phyloP scores from a whole-genome alignment of 92 coral and sea anemone genomes.

The Zoanthus gigantus region DNA sequence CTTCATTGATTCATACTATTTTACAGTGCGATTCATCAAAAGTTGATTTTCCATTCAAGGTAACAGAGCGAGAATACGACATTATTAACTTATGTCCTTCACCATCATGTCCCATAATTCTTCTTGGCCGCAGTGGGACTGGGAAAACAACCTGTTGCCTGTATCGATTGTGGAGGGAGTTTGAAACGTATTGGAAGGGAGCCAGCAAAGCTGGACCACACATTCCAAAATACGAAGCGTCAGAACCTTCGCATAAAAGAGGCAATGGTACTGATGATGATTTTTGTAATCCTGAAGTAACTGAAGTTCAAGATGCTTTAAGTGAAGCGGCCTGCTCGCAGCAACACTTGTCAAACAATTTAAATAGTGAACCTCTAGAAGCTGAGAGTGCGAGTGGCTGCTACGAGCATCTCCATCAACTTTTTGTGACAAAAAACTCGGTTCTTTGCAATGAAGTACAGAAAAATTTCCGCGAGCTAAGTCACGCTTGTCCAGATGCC shows the following conservation, averaged over 20 bases:
- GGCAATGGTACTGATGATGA: neutral
- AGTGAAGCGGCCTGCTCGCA: neutral
- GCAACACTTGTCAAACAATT: neutral
- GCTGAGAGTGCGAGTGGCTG: slow-evolving; percentile 5
- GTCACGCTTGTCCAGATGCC: slow-evolving; percentile 83
- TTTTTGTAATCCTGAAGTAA: neutral
- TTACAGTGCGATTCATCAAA: slow-evolving; percentile 66
- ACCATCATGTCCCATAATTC: slow-evolving; percentile 77
- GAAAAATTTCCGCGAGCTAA: slow-evolving; percentile 89
- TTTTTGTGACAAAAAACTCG: slow-evolving; percentile 93
- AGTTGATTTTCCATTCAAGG: slow-evolving; percentile 92
- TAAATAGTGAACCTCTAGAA: slow-evolving; percentile 17
- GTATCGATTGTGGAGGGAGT: slow-evolving; percentile 91
- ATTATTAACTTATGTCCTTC: slow-evolving; percentile 85
- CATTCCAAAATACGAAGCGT: slow-evolving; percentile 68
- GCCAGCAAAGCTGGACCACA: slow-evolving; percentile 87
- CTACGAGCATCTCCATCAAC: slow-evolving; percentile 91
- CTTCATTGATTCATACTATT: slow-evolving; percentile 82
- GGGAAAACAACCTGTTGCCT: slow-evolving; percentile 99
- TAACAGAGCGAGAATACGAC: slow-evolving; percentile 95
- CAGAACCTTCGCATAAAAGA: slow-evolving; percentile 21
- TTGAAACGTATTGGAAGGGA: slow-evolving; percentile 87
- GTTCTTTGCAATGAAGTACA: slow-evolving; percentile 95
- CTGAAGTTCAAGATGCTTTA: neutral
- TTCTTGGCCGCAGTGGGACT: slow-evolving; percentile 98